Conservation (phyloP, 2,888 invertebrate genomes). For the Belgica antarctica region DNA sequence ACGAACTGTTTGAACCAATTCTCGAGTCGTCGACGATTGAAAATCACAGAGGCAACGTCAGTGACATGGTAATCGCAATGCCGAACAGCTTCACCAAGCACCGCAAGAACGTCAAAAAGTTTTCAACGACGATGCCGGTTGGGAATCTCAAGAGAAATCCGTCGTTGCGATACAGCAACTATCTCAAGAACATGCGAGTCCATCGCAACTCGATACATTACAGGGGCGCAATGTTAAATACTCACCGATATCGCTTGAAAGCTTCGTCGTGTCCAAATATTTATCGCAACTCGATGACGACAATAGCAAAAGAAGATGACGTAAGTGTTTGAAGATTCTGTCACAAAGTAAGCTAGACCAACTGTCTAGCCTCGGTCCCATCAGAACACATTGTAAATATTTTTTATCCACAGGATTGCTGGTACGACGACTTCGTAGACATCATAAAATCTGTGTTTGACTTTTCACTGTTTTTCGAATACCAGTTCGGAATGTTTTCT, state of each 20-base stretch:
- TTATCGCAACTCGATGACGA: constrained; percentile 84
- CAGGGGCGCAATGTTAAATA: constrained; percentile 79
- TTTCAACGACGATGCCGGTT: constrained; percentile 17
- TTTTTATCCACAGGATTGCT: constrained; percentile 61
- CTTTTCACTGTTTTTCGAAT: constrained; percentile 72
- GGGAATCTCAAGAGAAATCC: constrained; percentile 51
- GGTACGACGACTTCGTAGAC: constrained; percentile 67
- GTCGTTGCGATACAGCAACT: constrained; percentile 60
- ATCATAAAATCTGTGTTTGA: constrained; percentile 72
- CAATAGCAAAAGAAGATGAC: constrained; percentile 73
- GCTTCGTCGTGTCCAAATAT: constrained; percentile 92
- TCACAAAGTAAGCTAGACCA: too few species aligned
- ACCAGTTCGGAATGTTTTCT: constrained; percentile 77
- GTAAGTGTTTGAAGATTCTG: constrained; percentile 56
- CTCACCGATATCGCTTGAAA: constrained; percentile 74
- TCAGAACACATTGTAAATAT: constrained; percentile 27
- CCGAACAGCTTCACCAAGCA: not conserved
- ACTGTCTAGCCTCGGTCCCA: too few species aligned
- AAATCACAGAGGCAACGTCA: not conserved
- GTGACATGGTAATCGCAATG: constrained; percentile 22
- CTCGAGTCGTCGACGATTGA: not conserved
- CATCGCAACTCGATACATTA: constrained; percentile 82
- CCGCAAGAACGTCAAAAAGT: not conserved
- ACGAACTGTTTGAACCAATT: constrained; percentile 46
- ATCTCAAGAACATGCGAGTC: constrained; percentile 66